Evolutionary conservation across 2,888 invertebrate species (phyloP).

Genomic region (Siphonodentalium dalli): DNA sequence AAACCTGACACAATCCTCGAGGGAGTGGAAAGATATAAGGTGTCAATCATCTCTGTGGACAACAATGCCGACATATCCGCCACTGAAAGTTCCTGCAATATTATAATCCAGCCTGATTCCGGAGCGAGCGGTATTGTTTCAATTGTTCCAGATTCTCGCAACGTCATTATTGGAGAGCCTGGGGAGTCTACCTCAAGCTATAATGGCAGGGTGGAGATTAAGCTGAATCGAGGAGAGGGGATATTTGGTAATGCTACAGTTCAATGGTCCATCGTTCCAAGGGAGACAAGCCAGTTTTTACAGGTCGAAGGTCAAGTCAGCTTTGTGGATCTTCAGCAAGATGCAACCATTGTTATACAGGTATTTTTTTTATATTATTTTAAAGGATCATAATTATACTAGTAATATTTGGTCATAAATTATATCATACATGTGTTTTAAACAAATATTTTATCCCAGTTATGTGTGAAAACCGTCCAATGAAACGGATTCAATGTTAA

Average conservation of each 20-base stretch:
- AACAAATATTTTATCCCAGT: too few relatives aligned
- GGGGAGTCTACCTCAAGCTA: slow-evolving; percentile 48
- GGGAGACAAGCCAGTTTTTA: slow-evolving; percentile 46
- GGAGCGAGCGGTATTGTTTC: slow-evolving; percentile 56
- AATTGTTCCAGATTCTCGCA: slow-evolving; percentile 41
- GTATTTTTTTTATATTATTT: slow-evolving; percentile 39
- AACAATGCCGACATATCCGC: slow-evolving; percentile 60
- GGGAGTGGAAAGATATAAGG: slow-evolving; percentile 53
- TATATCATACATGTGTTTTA: too few relatives aligned
- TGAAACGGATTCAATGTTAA: too few relatives aligned
- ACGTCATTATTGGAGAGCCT: slow-evolving; percentile 50
- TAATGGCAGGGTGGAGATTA: slow-evolving; percentile 45
- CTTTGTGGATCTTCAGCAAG: slow-evolving; percentile 50
- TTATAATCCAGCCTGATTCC: slow-evolving; percentile 54
- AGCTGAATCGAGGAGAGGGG: slow-evolving; percentile 49
- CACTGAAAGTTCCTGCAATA: slow-evolving; percentile 44
- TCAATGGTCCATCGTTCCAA: slow-evolving; percentile 57
- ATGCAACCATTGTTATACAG: slow-evolving; percentile 51
- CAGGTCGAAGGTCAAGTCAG: slow-evolving; percentile 51
- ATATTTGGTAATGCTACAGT: slow-evolving; percentile 55
- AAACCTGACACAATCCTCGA: slow-evolving; percentile 51
- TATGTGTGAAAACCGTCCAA: too few relatives aligned
- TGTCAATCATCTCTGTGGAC: slow-evolving; percentile 56
- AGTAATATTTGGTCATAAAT: too few relatives aligned
- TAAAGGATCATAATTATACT: too few relatives aligned